phyloP scores from a whole-genome alignment of 2,888 invertebrate genomes.

The Conops quadrifasciatus region DNA sequence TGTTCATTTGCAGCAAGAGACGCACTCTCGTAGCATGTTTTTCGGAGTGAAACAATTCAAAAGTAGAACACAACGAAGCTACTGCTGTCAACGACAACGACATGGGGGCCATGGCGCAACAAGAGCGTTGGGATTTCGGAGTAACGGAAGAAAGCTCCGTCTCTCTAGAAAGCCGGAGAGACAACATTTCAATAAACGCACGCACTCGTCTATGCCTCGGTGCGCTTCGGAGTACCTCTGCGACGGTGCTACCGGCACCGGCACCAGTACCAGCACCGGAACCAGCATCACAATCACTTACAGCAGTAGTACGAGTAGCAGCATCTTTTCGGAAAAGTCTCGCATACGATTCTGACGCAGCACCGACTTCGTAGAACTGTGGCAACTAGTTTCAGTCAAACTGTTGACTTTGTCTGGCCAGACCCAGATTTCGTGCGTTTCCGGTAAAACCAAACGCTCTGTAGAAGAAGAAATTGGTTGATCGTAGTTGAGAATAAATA shows the following conservation, averaged over 20 bases:
- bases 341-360: not conserved
- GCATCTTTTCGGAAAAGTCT: slow-evolving; percentile 26
- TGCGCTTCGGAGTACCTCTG: not conserved
- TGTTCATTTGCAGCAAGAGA: not conserved
- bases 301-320: slow-evolving; percentile 17
- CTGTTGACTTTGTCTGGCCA: slow-evolving; percentile 50
- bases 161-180: not conserved
- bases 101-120: not conserved
- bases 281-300: not conserved
- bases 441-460: too few relatives aligned
- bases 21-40: not conserved
- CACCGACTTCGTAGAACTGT: slow-evolving; percentile 29
- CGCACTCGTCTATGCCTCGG: not conserved
- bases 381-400: slow-evolving; percentile 50
- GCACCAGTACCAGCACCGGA: not conserved
- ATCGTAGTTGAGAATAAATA: too few relatives aligned
- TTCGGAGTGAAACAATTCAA: not conserved
- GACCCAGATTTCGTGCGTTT: slow-evolving; percentile 39
- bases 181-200: slow-evolving; percentile 18
- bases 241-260: not conserved
- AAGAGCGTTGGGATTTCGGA: not conserved
- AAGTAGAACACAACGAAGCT: not conserved
- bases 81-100: not conserved
- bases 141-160: not conserved
- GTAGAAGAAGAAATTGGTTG: too few relatives aligned